Evolutionary conservation across 2,113 vertebrate genomes (phyloP).

Genomic region (Oceanodroma tethys): DNA sequence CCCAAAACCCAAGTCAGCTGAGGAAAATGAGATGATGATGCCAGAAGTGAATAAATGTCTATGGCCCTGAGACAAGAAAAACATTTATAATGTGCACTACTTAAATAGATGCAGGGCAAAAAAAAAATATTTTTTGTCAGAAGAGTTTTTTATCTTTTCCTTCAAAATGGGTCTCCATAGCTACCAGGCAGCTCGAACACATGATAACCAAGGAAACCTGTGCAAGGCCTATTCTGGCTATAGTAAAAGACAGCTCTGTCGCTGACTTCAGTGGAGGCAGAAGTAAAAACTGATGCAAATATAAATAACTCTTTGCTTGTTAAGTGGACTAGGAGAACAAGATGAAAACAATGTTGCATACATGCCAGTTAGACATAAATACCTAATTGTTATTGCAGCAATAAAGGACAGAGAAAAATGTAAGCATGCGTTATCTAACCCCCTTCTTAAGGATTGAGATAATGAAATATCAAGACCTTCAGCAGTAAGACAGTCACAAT

Average conservation of each 20-base stretch:
- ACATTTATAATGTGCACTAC: too few species aligned
- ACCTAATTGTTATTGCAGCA: neutral
- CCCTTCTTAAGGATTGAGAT: neutral
- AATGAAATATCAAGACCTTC: neutral
- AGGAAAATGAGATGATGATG: neutral
- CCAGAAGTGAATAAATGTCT: neutral
- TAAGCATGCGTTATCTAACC: neutral
- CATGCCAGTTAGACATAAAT: neutral
- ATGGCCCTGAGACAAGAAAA: neutral
- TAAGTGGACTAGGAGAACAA: neutral
- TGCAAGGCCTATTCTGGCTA: neutral
- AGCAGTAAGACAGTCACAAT: neutral
- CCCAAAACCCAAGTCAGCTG: neutral
- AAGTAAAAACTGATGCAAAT: neutral
- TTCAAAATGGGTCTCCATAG: conserved; percentile 21
- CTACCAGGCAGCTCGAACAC: neutral
- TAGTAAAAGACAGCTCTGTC: neutral
- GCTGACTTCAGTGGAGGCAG: neutral
- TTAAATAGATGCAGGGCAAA: neutral
- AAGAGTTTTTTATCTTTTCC: neutral
- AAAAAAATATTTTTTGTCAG: neutral
- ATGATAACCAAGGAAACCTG: neutral
- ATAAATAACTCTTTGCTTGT: neutral
- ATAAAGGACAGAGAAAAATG: neutral
- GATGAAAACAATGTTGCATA: neutral